Conservation (phyloP, 2,113 vertebrate species). For the Varanus komodoensis region DNA sequence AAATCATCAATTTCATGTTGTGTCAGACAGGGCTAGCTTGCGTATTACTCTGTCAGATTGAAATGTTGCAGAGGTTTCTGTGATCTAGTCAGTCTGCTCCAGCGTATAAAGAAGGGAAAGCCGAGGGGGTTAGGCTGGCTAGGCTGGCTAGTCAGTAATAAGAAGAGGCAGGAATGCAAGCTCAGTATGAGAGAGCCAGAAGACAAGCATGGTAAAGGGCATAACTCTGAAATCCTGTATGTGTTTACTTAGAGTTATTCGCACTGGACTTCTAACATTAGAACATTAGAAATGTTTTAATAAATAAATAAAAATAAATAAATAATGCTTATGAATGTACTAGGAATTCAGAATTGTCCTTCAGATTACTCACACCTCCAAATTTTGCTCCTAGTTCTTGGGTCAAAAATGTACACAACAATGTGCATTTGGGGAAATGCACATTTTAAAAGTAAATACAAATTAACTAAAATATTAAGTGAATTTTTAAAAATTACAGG, state of each 20-base stretch:
- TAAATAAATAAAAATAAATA: no score
- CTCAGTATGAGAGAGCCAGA: constrained; percentile 1
- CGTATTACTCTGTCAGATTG: not conserved
- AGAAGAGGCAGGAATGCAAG: constrained; percentile 8
- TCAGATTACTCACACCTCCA: not conserved
- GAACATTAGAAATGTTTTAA: no score
- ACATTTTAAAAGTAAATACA: not conserved
- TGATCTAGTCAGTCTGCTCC: not conserved
- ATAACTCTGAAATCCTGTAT: not conserved
- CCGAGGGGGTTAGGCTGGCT: not conserved
- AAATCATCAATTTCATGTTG: constrained; percentile 24
- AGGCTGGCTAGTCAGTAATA: not conserved
- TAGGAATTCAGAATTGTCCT: not conserved
- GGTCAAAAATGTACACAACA: no score
- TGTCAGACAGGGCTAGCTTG: not conserved
- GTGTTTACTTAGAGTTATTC: not conserved
- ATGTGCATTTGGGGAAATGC: not conserved
- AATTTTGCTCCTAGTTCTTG: no score
- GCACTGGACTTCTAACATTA: no score
- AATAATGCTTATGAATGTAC: not conserved
- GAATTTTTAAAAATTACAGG: not conserved
- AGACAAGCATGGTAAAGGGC: not conserved
- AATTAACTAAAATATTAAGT: not conserved
- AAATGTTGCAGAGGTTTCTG: constrained; percentile 7
- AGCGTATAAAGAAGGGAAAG: not conserved